Conservation (phyloP, 1,140 invertebrate species). For the Proales similis region DNA sequence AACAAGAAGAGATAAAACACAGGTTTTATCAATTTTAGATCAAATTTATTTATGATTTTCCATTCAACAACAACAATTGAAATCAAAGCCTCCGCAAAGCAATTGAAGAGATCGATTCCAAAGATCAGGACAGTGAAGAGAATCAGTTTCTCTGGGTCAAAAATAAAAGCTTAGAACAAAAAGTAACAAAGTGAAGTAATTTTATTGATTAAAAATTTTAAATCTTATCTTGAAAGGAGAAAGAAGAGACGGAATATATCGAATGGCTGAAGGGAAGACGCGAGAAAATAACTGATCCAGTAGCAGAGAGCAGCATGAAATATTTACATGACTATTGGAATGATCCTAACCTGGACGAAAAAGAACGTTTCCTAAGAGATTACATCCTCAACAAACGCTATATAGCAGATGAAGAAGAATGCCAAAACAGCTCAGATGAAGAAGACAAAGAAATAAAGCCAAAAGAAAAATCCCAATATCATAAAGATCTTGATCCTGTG, state of each 20-base stretch:
- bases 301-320: conserved; percentile 46
- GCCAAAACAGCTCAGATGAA: no score
- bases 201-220: conserved; percentile 21
- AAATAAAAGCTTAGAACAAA: conserved; percentile 19
- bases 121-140: conserved; percentile 40
- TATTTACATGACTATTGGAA: conserved; percentile 76
- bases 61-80: background rate
- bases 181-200: background rate
- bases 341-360: conserved; percentile 65
- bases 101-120: background rate
- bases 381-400: conserved; percentile 82
- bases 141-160: conserved; percentile 39
- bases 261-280: conserved; percentile 74
- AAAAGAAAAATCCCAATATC: background rate
- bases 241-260: conserved; percentile 66
- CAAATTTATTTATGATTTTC: background rate
- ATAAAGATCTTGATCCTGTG: conserved; percentile 60
- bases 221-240: conserved; percentile 46
- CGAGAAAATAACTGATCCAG: conserved; percentile 58
- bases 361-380: conserved; percentile 81
- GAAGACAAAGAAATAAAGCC: conserved; percentile 41
- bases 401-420: conserved; percentile 57
- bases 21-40: conserved; percentile 44
- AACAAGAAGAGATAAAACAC: conserved; percentile 64
- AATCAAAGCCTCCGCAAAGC: background rate